Conservation (phyloP, 2,888 invertebrate genomes). For the Latrodectus hesperus region DNA sequence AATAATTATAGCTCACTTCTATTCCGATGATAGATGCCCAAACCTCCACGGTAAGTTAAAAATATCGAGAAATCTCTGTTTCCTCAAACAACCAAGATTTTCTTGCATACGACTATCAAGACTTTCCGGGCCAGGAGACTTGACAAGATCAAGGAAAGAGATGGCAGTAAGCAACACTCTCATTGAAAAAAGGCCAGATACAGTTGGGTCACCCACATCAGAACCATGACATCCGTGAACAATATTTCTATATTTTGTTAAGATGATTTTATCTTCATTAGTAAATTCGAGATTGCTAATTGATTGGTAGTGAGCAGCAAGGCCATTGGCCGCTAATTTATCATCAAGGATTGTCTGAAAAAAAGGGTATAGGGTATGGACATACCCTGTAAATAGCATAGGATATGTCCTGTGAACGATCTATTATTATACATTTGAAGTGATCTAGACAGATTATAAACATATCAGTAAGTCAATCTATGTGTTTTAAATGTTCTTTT, state of each 20-base stretch:
- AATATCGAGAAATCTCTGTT: conserved; percentile 6
- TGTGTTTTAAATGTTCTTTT: too few species aligned
- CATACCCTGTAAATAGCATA: too few species aligned
- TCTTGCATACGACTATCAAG: background rate
- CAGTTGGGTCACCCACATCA: background rate
- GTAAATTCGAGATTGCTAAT: background rate
- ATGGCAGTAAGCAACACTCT: background rate
- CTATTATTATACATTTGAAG: too few species aligned
- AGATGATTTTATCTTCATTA: background rate
- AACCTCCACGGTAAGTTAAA: background rate
- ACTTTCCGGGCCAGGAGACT: background rate
- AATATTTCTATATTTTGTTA: conserved; percentile 3
- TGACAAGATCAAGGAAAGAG: background rate
- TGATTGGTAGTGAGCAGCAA: too few species aligned
- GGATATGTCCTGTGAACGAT: too few species aligned
- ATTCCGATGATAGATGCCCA: background rate
- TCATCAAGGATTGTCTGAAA: too few species aligned
- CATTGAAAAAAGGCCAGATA: background rate
- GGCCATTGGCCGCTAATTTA: too few species aligned
- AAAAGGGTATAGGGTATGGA: too few species aligned
- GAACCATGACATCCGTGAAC: conserved; percentile 3
- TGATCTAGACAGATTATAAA: too few species aligned
- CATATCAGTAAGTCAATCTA: too few species aligned
- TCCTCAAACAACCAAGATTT: background rate
- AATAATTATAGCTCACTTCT: conserved; percentile 13